Evolutionary conservation across 2,888 invertebrate genomes (phyloP), one percentile per base, ranked within the genome.

Genomic region (Salpingus planirostris): DNA sequence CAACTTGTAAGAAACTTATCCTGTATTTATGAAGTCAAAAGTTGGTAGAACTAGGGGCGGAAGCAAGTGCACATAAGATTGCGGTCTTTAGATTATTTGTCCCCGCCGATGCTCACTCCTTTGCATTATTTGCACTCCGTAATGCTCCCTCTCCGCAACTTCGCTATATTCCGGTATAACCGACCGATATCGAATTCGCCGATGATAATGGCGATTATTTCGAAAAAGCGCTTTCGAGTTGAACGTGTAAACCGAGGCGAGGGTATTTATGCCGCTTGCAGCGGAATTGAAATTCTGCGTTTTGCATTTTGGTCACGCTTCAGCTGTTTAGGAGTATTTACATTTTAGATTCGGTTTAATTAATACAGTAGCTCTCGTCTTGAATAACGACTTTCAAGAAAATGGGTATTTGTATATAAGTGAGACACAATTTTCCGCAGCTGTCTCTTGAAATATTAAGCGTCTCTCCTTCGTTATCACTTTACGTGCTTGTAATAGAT

Each of bases 1-100:
- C 46, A 55, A 54, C 46, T 54, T 52, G 40, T 44, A 37, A 31
- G 51, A 53, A 57, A 50, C 55, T 55, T 50, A 54, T 54, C 42
- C 52, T 45, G 47, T 53, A 56, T 57, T 55, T 56, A 56, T 55
- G 52, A 55, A 57, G 54, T 52, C 49, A 47, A 46, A 55, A 56
- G 52, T 56, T 54, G 44, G 40, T 40, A 25, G 31, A 44, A 44
- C 37, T 43, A 36, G 44, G 45, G 46, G 43, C 34, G 47, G 39
- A 27, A 21, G 25, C 39, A n/a, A 31, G 27, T 36, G 28, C 38
- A 38, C 38, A 35, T 27, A 24, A 29, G 29, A 22, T 33, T 34
- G 38, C n/a, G n/a, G n/a, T n/a, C n/a, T n/a, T n/a, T n/a, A n/a
- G n/a, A n/a, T n/a, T n/a, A n/a, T n/a, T n/a, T n/a, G n/a, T n/a